phyloP scores from a whole-genome alignment of 2,888 invertebrate genomes.

The Nemapogon koenigi region DNA sequence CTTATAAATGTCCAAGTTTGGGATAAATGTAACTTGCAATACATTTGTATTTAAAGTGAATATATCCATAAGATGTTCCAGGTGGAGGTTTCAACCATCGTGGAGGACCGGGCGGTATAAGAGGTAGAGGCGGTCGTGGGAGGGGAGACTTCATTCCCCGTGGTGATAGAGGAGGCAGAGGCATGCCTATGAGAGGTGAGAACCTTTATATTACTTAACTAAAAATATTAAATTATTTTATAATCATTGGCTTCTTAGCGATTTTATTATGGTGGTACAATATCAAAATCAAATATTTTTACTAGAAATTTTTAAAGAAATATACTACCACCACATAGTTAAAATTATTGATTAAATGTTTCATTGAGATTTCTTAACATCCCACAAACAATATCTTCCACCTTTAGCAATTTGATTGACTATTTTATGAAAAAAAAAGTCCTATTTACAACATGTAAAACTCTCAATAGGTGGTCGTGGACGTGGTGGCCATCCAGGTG shows the following conservation, averaged over 20 bases:
- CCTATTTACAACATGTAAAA: not conserved
- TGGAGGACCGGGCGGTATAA: conserved; percentile 49
- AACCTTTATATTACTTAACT: conserved; percentile 1
- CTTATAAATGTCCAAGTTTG: no score
- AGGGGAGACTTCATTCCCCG: conserved; percentile 48
- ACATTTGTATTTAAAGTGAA: no score
- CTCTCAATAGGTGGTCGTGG: conserved; percentile 22
- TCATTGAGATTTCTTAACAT: no score
- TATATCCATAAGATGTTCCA: no score
- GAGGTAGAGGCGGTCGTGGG: conserved; percentile 38
- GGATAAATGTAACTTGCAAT: no score
- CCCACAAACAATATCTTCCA: no score
- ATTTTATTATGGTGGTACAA: not conserved
- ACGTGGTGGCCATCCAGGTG: conserved; percentile 34
- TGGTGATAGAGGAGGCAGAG: conserved; percentile 43
- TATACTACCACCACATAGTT: no score
- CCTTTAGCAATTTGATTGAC: not conserved
- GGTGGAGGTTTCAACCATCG: conserved; percentile 49
- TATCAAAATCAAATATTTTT: not conserved
- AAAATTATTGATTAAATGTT: no score
- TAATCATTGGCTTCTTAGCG: not conserved
- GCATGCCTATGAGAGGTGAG: conserved; percentile 54
- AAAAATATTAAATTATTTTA: no score
- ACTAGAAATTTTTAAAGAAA: no score
- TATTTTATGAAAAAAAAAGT: not conserved